phyloP scores from a whole-genome alignment of 1,140 invertebrate genomes.

The Stratiolaelaps scimitus region DNA sequence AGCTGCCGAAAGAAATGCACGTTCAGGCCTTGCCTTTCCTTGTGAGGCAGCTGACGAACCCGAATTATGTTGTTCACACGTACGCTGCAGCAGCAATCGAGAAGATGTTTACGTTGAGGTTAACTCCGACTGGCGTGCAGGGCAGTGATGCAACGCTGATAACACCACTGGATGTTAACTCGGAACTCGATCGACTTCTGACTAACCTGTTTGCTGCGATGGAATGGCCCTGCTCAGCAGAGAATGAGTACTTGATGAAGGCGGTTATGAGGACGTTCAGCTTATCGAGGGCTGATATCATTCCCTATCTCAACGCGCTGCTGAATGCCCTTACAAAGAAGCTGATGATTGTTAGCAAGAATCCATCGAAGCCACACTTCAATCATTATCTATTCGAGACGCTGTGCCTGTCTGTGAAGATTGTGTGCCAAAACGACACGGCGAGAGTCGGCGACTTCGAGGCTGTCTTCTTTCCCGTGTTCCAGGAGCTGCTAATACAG shows the following conservation, averaged over 20 bases:
- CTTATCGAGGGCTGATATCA: constrained; percentile 61
- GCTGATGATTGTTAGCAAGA: constrained; percentile 67
- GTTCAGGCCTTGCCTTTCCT: constrained; percentile 60
- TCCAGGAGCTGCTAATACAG: constrained; percentile 79
- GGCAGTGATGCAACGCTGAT: constrained; percentile 39
- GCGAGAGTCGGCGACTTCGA: constrained; percentile 75
- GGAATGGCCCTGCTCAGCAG: constrained; percentile 56
- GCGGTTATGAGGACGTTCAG: constrained; percentile 79
- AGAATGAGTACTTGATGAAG: constrained; percentile 97
- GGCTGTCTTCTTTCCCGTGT: constrained; percentile 75
- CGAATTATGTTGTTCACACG: constrained; percentile 71
- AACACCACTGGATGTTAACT: constrained; percentile 41
- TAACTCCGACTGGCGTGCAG: constrained; percentile 42
- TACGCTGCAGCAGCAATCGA: constrained; percentile 86
- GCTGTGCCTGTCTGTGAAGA: constrained; percentile 66
- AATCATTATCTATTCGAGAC: constrained; percentile 96
- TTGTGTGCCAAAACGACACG: constrained; percentile 68
- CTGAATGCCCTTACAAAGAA: constrained; percentile 72
- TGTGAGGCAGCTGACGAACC: constrained; percentile 58
- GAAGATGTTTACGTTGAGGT: constrained; percentile 63
- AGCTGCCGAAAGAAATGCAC: constrained; percentile 64
- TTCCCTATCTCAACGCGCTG: constrained; percentile 62
- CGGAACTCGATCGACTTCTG: constrained; percentile 51
- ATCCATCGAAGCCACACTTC: constrained; percentile 89
- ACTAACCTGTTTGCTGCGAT: constrained; percentile 61